phyloP scores from a whole-genome alignment of 2,113 vertebrate species.

The Dipodomys spectabilis region DNA sequence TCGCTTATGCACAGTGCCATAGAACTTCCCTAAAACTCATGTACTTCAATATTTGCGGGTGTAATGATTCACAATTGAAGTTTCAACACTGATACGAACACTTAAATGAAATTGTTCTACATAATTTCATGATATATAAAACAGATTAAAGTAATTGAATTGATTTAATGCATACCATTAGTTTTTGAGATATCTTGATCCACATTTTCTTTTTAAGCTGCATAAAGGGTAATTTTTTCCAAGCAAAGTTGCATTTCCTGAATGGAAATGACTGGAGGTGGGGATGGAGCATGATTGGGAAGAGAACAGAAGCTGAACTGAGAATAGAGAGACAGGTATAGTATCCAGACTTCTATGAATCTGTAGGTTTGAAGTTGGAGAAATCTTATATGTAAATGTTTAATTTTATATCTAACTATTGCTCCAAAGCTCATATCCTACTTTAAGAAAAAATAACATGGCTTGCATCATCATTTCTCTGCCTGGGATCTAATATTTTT shows the following conservation, averaged over 20 bases:
- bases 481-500: background rate
- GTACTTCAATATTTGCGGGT: slow-evolving; percentile 71
- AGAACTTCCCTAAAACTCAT: slow-evolving; percentile 61
- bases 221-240: slow-evolving; percentile 36
- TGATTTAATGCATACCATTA: slow-evolving; percentile 76
- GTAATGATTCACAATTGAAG: slow-evolving; percentile 64
- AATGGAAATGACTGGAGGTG: background rate
- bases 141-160: slow-evolving; percentile 81
- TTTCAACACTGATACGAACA: slow-evolving; percentile 71
- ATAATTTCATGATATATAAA: slow-evolving; percentile 79
- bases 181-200: slow-evolving; percentile 79
- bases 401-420: slow-evolving; percentile 4
- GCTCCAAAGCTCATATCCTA: background rate
- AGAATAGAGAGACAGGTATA: background rate
- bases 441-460: background rate
- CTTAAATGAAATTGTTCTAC: slow-evolving; percentile 79
- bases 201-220: slow-evolving; percentile 58
- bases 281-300: background rate
- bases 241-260: slow-evolving; percentile 23
- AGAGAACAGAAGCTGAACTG: background rate
- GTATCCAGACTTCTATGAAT: background rate
- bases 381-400: background rate
- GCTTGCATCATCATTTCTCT: slow-evolving; percentile 17
- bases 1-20: slow-evolving; percentile 43
- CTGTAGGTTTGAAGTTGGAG: background rate